Evolutionary conservation across 2,888 invertebrate species (phyloP), one percentile per base, ranked within the genome.

Genomic region (Dryomyza anilis): DNA sequence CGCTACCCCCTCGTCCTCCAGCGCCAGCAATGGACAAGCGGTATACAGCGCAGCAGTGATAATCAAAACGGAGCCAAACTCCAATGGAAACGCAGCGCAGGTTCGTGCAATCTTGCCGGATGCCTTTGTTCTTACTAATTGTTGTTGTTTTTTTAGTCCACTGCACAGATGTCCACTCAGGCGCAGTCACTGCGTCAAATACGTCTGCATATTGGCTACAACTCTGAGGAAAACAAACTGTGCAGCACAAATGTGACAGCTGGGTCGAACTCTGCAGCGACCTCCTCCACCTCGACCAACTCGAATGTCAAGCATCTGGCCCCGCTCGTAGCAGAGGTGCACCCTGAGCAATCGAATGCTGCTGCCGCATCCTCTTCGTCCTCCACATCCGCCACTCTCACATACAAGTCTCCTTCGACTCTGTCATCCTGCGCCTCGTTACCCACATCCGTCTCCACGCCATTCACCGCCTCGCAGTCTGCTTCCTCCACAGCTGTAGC

Each of bases 401-500:
- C 71, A 55, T 80, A 80, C 65, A 80, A 81, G 66, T 79, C 78
- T 39, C 81, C 81, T 36, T 79, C 80, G 61, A 78, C 79, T 45
- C 71, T 79, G 3, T 80, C 78, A 23, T 79, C 79, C 50, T 78
- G 78, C 68, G 80, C 80, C 62, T 80, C 80, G 27, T 74, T 79
- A 69, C 79, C 79, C 27, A 76, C 81, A 55, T 78, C 80, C 39
- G 77, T 80, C 12, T 78, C 80, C 25, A 79, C 80, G 30, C 80
- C 81, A 21, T 81, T 79, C 58, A 79, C 77, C 64, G 79, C 81
- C 59, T 78, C 80, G 29, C 82, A 82, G 67, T 77, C 79, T 16
- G 76, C 76, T 8, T 79, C 81, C 12, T 77, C 81, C 29, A 80
- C 81, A 19, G 79, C 85, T 70, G 80, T 83, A 81, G 73, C 79